Base-by-base conservation (phyloP, 2,888 invertebrate genomes). In the Argyresthia goedartella region DNA sequence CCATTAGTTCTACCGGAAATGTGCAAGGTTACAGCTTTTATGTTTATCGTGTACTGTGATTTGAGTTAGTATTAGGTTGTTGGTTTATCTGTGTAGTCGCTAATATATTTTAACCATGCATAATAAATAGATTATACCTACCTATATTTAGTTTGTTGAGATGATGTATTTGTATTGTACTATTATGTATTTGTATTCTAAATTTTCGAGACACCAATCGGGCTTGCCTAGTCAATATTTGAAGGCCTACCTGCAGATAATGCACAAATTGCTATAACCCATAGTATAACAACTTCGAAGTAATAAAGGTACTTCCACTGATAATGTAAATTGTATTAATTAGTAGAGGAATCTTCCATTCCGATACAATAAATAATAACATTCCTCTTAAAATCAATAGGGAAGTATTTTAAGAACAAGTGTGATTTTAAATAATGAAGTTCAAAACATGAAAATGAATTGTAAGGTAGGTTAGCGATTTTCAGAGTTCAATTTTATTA, bases 221-320 rank as follows among this genome's bases (percentile, higher is more conserved):
- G 73, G 73, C 74, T 73, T 76, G 67, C 74, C 84, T 85, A 85
- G 85, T 85, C 85, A 85, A 71, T 65, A 71, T 69, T 25, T 64
- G 66, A 79, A 81, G 84, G 84, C 85, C 84, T 85, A 81, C 55
- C 25, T 34, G 35, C 15, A 46, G 9, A 55, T 57, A 60, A 71
- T 80, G 82, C 82, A 82, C 82, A 82, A 81, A 71, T 72, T 67
- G 58, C 13, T 34, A 47, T 47, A 33, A n/a, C 33, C n/a, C 34
- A 47, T 25, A 47, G 10, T 44, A 44, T 25, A 42, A 14, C 13
- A 44, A 46, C 35, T 48, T 48, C 36, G 13, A 13, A 48, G 48
- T 36, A 36, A 36, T 13, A 13, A 48, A 48, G 11, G 48, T 13
- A 55, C 57, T 57, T 57, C 57, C 57, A 56, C 50, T 53, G 50